Conservation (phyloP, 2,888 invertebrate genomes). For the Ferdinandea cuprea region DNA sequence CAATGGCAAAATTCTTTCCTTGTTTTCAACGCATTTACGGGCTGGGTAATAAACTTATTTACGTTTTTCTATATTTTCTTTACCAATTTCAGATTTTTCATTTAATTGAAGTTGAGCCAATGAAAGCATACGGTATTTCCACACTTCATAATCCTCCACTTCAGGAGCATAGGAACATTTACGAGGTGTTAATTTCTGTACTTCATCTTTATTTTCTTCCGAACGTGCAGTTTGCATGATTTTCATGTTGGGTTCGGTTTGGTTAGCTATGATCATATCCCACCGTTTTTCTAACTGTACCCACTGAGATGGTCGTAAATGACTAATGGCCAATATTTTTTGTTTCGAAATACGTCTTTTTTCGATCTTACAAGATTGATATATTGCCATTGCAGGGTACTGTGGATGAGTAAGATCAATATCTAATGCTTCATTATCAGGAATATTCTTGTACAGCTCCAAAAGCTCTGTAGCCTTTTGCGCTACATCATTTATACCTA, state of each 20-base stretch:
- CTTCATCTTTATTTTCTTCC: background rate
- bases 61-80: background rate
- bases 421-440: conserved; percentile 82
- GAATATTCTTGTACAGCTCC: conserved; percentile 83
- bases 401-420: conserved; percentile 86
- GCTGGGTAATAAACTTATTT: no score
- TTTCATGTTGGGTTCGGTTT: conserved; percentile 77
- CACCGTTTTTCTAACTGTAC: conserved; percentile 85
- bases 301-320: conserved; percentile 86
- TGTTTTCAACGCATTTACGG: no score
- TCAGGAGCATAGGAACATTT: conserved; percentile 52
- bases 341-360: conserved; percentile 85
- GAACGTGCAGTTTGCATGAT: conserved; percentile 60
- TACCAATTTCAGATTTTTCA: conserved; percentile 4
- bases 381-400: conserved; percentile 87
- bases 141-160: conserved; percentile 86
- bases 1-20: no score
- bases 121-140: conserved; percentile 85
- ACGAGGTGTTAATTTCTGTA: background rate
- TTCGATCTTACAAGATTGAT: conserved; percentile 86
- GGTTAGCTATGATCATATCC: conserved; percentile 82
- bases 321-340: conserved; percentile 85
- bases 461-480: conserved; percentile 85
- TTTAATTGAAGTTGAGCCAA: conserved; percentile 82
- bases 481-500: conserved; percentile 84